Conservation (phyloP, 2,797 vertebrate genomes). For the Lerista edwardsae region DNA sequence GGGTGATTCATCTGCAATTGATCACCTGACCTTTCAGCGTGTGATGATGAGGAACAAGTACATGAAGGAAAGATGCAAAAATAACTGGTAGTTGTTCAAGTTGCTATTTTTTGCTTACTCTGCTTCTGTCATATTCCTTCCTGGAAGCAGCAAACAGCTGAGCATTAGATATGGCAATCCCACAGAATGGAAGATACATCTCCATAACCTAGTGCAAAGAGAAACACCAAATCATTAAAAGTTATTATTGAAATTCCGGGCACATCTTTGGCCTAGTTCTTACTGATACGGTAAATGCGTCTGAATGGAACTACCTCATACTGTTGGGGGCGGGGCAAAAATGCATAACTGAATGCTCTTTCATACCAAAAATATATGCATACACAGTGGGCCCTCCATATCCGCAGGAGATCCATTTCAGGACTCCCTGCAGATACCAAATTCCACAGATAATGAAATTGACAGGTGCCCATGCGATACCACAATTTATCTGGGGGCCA, state of each 20-base stretch:
- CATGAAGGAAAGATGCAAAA: too few species aligned
- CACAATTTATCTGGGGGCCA: too few species aligned
- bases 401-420: too few species aligned
- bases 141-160: slow-evolving; percentile 97
- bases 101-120: slow-evolving; percentile 83
- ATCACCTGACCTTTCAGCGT: slow-evolving; percentile 39
- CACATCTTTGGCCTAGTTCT: background rate
- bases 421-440: too few species aligned
- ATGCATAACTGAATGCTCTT: background rate
- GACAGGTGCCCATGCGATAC: too few species aligned
- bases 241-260: background rate
- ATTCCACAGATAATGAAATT: too few species aligned
- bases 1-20: slow-evolving; percentile 3
- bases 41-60: background rate
- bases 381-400: too few species aligned
- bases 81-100: background rate
- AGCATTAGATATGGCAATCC: slow-evolving; percentile 97
- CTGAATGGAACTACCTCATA: background rate
- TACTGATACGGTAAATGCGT: background rate
- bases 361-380: background rate
- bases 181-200: slow-evolving; percentile 99
- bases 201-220: slow-evolving; percentile 89
- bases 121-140: slow-evolving; percentile 97
- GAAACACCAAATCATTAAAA: slow-evolving; percentile 43
- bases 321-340: background rate